These are phyloP conservation scores for Apocheima hispidaria DNA, from an alignment of 2,888 invertebrate species.

Conservation along the genomic window DNA sequence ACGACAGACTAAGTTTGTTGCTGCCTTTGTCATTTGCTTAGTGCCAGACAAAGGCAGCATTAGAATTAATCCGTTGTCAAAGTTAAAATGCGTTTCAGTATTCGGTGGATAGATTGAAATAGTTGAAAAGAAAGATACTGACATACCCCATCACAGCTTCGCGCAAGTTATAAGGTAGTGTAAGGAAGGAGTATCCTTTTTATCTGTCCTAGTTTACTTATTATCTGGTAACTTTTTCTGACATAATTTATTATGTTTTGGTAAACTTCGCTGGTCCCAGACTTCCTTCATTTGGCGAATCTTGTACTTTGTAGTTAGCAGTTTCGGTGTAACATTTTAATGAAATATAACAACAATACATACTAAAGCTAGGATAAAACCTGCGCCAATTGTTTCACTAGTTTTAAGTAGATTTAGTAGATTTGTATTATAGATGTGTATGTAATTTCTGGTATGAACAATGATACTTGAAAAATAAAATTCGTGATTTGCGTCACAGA, in stretches of 20 bases:
- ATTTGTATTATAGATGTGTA: too few relatives aligned
- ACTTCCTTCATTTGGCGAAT: not conserved
- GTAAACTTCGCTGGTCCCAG: constrained; percentile 1
- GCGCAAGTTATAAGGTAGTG: not conserved
- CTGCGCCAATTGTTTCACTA: too few relatives aligned
- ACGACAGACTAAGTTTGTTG: too few relatives aligned
- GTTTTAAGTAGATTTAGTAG: too few relatives aligned
- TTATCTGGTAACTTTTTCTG: constrained; percentile 8
- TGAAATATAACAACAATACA: not conserved
- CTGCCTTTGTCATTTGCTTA: too few relatives aligned
- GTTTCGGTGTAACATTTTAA: not conserved
- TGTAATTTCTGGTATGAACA: too few relatives aligned
- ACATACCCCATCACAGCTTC: not conserved
- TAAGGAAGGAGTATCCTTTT: constrained; percentile 7
- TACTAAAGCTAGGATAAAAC: too few relatives aligned
- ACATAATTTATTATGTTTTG: constrained; percentile 17
- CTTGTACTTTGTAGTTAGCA: not conserved
- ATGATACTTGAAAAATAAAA: too few relatives aligned
- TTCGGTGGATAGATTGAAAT: not conserved
- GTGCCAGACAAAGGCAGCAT: too few relatives aligned
- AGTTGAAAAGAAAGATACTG: not conserved
- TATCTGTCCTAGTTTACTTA: constrained; percentile 4
- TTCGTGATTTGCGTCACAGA: too few relatives aligned
- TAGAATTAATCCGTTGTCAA: too few relatives aligned
- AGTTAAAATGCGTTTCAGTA: not conserved